Conservation (phyloP, 2,797 vertebrate species). For the Etheostoma nigrum region DNA sequence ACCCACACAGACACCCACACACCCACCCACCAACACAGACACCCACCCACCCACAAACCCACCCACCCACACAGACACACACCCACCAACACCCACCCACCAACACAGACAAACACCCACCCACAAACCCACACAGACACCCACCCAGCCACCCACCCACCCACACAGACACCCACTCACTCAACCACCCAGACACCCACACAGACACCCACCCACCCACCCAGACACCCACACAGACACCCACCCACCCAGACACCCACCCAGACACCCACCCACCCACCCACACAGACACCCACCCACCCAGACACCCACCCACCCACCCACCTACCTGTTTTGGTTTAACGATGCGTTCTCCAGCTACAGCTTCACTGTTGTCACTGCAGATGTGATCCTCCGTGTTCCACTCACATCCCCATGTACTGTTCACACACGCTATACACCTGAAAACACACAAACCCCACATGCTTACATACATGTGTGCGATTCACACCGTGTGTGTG, state of each 20-base stretch:
- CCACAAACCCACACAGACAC: neutral
- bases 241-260: neutral
- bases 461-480: neutral
- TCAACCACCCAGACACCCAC: fast-evolving
- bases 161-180: neutral
- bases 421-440: constrained; percentile 93
- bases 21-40: too few relatives aligned
- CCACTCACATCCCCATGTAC: constrained; percentile 95
- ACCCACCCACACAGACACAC: too few relatives aligned
- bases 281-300: neutral
- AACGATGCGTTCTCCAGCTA: constrained; percentile 75
- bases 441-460: constrained; percentile 74
- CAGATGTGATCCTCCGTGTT: constrained; percentile 83
- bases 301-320: too few relatives aligned
- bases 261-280: neutral
- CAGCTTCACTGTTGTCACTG: constrained; percentile 75
- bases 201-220: neutral
- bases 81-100: neutral
- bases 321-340: constrained; percentile 86
- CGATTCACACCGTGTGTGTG: neutral
- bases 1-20: too few relatives aligned
- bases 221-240: neutral
- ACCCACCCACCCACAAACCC: too few relatives aligned
- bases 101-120: neutral
- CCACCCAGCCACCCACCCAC: neutral